Percentiles rank a stretch among this genome's conserved stretches.
Conservation (phyloP, 2,888 invertebrate genomes). For the Leistus spinibarbis region DNA sequence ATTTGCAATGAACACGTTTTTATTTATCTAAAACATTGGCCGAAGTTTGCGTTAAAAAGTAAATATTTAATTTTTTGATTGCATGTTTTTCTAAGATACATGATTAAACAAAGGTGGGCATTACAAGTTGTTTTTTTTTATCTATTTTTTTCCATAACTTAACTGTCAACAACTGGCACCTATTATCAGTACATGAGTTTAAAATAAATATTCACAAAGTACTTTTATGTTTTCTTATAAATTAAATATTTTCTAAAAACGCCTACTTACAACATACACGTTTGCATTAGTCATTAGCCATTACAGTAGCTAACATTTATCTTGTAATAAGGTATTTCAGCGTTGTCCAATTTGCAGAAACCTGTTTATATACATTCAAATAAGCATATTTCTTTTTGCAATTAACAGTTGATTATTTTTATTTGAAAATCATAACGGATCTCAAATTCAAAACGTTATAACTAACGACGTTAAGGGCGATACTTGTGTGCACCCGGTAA, state of each 20-base stretch:
- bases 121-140: slow-evolving; percentile 7
- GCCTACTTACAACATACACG: slow-evolving; percentile 1
- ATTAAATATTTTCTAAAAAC: slow-evolving; percentile 28
- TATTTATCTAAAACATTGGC: slow-evolving; percentile 27
- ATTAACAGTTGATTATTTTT: too few relatives aligned
- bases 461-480: too few relatives aligned
- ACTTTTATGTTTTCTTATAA: slow-evolving; percentile 32
- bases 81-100: slow-evolving; percentile 35
- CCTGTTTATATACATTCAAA: background rate
- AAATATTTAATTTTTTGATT: slow-evolving; percentile 36
- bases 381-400: too few relatives aligned
- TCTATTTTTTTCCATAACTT: background rate
- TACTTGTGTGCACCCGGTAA: too few relatives aligned
- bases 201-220: slow-evolving; percentile 27
- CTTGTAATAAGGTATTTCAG: background rate
- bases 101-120: slow-evolving; percentile 35
- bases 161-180: slow-evolving; percentile 28
- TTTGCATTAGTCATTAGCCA: background rate
- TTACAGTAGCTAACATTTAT: background rate
- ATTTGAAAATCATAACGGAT: too few relatives aligned
- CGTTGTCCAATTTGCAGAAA: background rate
- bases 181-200: slow-evolving; percentile 34
- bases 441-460: too few relatives aligned
- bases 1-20: slow-evolving; percentile 20
- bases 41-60: slow-evolving; percentile 13